phyloP scores from a whole-genome alignment of 2,888 invertebrate species.

The Tridacna gigas region DNA sequence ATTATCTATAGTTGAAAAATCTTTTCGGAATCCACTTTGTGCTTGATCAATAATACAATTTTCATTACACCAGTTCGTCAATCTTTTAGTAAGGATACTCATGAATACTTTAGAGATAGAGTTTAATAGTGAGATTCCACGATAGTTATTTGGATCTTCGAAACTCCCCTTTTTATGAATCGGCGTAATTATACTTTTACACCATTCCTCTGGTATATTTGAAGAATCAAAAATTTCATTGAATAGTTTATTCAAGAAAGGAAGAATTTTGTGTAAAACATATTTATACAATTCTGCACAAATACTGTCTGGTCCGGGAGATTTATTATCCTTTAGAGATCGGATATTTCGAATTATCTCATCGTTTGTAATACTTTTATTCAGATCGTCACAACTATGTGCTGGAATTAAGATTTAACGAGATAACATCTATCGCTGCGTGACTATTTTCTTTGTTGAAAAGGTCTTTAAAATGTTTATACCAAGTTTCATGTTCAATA shows the following conservation, averaged over 20 bases:
- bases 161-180: slow-evolving; percentile 17
- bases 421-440: too few relatives aligned
- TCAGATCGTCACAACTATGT: background rate
- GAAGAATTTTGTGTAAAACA: background rate
- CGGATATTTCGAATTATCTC: background rate
- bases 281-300: background rate
- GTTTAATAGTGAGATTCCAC: slow-evolving; percentile 42
- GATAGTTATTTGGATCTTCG: slow-evolving; percentile 35
- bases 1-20: slow-evolving; percentile 24
- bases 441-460: too few relatives aligned
- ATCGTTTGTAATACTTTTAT: background rate
- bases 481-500: too few relatives aligned
- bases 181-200: too few relatives aligned
- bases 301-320: slow-evolving; percentile 13
- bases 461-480: too few relatives aligned
- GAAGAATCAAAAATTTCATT: slow-evolving; percentile 22
- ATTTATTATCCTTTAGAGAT: too few relatives aligned
- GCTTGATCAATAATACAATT: slow-evolving; percentile 17
- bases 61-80: slow-evolving; percentile 6
- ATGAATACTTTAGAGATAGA: slow-evolving; percentile 35
- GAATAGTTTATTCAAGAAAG: background rate
- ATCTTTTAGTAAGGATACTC: too few relatives aligned
- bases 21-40: slow-evolving; percentile 18
- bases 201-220: too few relatives aligned
- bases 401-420: too few relatives aligned